Evolutionary conservation across 2,797 vertebrate genomes (phyloP).

Genomic region (Orestias chungarensis): DNA sequence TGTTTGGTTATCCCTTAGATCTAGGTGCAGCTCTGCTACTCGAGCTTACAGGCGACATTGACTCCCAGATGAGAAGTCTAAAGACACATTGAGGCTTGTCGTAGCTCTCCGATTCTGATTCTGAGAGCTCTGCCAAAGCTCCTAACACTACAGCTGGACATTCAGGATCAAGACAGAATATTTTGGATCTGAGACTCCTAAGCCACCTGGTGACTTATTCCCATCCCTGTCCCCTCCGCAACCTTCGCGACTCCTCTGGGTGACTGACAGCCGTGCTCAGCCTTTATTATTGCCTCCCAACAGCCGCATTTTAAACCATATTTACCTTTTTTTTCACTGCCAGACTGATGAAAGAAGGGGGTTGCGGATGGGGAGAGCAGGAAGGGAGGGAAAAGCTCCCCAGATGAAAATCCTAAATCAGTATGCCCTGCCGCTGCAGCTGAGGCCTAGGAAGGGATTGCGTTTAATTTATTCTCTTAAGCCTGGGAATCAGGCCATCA

Average conservation of each 20-base stretch:
- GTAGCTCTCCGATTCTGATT: conserved; percentile 35
- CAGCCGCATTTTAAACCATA: conserved; percentile 48
- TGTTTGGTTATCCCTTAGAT: conserved; percentile 27
- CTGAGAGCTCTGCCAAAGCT: conserved; percentile 50
- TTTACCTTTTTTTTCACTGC: conserved; percentile 38
- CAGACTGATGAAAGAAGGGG: conserved; percentile 28
- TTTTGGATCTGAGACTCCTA: conserved; percentile 51
- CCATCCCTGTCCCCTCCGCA: conserved; percentile 36
- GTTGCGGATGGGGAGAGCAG: conserved; percentile 36
- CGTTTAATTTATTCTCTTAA: conserved; percentile 93
- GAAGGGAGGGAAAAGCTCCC: conserved; percentile 88
- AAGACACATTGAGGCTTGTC: conserved; percentile 46
- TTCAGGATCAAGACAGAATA: conserved; percentile 56
- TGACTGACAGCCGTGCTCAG: conserved; percentile 79
- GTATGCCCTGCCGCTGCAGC: conserved; percentile 86
- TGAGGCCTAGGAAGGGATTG: conserved; percentile 84
- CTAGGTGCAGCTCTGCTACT: conserved; percentile 1
- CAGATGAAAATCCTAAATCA: conserved; percentile 93
- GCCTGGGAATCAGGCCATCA: conserved; percentile 83
- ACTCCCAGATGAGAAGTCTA: conserved; percentile 40
- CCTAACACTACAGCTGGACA: conserved; percentile 35
- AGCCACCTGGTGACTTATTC: conserved; percentile 69
- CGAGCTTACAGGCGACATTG: conserved; percentile 16
- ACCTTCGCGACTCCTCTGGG: conserved; percentile 68
- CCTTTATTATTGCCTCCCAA: conserved; percentile 81